Conservation (phyloP, 2,888 invertebrate species). For the Tetranychus piercei region DNA sequence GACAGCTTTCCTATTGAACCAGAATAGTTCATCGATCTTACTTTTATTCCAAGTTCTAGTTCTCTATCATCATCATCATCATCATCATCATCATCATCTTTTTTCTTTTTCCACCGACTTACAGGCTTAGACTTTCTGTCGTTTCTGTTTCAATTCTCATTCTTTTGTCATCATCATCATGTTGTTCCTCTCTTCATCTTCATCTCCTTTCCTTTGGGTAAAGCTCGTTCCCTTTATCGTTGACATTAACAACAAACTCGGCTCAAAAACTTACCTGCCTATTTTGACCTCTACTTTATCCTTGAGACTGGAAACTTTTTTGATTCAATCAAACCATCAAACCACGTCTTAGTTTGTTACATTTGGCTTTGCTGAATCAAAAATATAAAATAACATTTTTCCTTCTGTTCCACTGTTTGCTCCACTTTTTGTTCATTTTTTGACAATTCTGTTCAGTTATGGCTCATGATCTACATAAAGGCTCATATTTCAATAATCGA, state of each 20-base stretch:
- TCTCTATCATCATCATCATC: constrained; percentile 8
- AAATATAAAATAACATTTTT: no score
- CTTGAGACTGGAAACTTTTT: neutral
- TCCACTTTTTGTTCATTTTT: no score
- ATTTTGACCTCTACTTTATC: neutral
- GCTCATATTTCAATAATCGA: no score
- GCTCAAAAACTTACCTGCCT: neutral
- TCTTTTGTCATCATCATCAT: no score
- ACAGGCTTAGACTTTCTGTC: no score
- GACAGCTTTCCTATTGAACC: neutral
- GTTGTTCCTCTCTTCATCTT: no score
- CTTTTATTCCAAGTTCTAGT: neutral
- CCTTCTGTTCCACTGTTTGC: no score
- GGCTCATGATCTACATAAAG: no score
- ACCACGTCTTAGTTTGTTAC: neutral
- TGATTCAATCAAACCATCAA: neutral
- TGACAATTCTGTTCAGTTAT: no score
- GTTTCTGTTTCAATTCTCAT: no score
- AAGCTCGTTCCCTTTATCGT: neutral
- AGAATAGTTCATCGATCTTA: neutral
- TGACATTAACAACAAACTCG: neutral
- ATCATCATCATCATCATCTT: neutral
- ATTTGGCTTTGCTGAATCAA: no score
- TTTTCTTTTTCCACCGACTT: no score
- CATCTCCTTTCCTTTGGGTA: neutral